Percentiles rank a stretch among this genome's conserved stretches.
Conservation (phyloP, 1,140 invertebrate species). For the Odontomachus brunneus region DNA sequence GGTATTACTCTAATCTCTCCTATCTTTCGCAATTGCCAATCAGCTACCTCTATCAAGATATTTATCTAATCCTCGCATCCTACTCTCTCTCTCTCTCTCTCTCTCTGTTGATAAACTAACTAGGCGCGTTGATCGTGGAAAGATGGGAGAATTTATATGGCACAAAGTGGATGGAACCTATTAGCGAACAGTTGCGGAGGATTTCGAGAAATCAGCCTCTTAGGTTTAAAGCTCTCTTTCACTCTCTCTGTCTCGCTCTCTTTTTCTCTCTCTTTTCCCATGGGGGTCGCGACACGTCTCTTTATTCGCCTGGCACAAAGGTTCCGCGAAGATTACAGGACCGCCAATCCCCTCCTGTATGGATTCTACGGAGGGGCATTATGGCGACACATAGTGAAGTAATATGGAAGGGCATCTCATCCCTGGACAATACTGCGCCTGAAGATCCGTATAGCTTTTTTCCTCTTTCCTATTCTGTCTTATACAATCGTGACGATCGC, state of each 20-base stretch:
- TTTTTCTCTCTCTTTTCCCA: conserved; percentile 58
- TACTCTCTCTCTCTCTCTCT: not conserved
- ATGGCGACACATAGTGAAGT: conserved; percentile 77
- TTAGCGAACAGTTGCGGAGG: conserved; percentile 40
- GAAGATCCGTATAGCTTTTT: conserved; percentile 71
- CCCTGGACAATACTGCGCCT: conserved; percentile 80
- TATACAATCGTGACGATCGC: conserved; percentile 25
- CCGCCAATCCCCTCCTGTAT: conserved; percentile 81
- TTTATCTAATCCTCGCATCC: not conserved
- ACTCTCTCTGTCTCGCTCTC: not conserved
- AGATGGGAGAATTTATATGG: conserved; percentile 48
- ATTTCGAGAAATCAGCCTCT: conserved; percentile 71
- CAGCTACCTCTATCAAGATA: not conserved
- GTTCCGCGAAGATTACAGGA: conserved; percentile 83
- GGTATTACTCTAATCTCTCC: not conserved
- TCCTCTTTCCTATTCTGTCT: not conserved
- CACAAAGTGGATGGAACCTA: conserved; percentile 27
- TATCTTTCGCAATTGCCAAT: not conserved
- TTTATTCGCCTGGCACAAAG: conserved; percentile 82
- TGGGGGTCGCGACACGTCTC: conserved; percentile 79
- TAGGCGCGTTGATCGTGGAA: not conserved
- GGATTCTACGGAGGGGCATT: conserved; percentile 79
- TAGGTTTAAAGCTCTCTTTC: conserved; percentile 79
- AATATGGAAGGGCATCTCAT: conserved; percentile 81
- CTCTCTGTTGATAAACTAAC: conserved; percentile 8